phyloP scores from a whole-genome alignment of 2,113 vertebrate genomes.

The Cygnus buccinator region DNA sequence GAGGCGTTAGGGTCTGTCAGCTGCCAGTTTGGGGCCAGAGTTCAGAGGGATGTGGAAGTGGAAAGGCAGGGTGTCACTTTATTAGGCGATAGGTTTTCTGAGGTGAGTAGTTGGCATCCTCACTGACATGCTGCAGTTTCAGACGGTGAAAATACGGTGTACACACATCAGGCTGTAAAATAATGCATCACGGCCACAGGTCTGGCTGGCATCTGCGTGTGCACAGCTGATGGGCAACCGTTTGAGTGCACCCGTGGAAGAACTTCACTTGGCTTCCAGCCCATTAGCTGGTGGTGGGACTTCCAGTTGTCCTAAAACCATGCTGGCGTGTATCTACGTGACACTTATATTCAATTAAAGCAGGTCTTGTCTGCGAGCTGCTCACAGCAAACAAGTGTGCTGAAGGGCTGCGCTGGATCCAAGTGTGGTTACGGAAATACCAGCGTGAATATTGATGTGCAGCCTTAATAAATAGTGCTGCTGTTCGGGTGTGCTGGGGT shows the following conservation, averaged over 20 bases:
- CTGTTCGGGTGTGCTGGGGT: background rate
- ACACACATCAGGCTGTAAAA: background rate
- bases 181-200: fast-evolving
- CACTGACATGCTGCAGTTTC: fast-evolving
- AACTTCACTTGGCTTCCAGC: background rate
- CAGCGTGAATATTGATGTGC: background rate
- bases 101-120: background rate
- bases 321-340: background rate
- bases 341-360: background rate
- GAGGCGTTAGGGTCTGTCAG: background rate
- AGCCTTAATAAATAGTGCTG: background rate
- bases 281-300: background rate
- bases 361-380: background rate
- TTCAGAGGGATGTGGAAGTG: background rate
- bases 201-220: fast-evolving
- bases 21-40: background rate
- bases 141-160: background rate
- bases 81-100: background rate
- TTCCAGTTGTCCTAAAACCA: background rate
- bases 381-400: background rate
- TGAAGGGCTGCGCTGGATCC: fast-evolving
- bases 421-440: background rate
- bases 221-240: background rate
- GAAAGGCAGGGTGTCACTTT: background rate
- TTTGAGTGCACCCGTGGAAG: background rate